Percentiles rank a stretch among this genome's conserved stretches.
These are phyloP conservation scores for Telmatochromis brachygnathus DNA, from an alignment of 2,113 vertebrate species.

Conservation along the genomic window DNA sequence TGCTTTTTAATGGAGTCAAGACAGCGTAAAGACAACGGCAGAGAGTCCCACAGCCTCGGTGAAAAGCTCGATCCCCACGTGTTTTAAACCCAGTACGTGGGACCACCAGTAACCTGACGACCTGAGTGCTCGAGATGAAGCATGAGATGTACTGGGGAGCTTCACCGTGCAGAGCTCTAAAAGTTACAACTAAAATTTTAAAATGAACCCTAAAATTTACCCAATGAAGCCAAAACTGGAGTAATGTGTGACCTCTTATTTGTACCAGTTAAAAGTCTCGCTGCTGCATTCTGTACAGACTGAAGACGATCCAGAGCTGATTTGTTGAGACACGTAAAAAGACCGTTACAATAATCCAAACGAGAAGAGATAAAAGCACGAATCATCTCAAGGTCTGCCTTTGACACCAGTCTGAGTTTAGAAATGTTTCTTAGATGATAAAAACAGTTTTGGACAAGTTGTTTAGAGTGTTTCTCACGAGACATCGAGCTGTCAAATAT, in stretches of 20 bases:
- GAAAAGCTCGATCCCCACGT: rapidly evolving
- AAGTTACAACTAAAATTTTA: no score
- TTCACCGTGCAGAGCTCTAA: no score
- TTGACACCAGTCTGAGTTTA: background rate
- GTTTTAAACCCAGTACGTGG: rapidly evolving
- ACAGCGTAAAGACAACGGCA: background rate
- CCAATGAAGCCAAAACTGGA: background rate
- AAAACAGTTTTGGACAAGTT: rapidly evolving
- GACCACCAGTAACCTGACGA: background rate
- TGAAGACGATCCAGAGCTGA: rapidly evolving
- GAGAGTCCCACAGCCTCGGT: rapidly evolving
- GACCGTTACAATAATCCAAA: background rate
- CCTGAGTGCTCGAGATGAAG: background rate
- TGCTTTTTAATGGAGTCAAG: background rate
- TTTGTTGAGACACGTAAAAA: rapidly evolving
- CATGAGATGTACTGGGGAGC: background rate
- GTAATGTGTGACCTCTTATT: rapidly evolving
- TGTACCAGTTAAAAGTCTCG: rapidly evolving
- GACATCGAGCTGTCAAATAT: rapidly evolving
- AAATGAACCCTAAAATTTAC: background rate
- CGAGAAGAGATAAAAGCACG: rapidly evolving
- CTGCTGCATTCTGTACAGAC: rapidly evolving
- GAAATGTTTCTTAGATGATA: background rate
- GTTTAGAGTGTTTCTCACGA: rapidly evolving
- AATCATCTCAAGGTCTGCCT: rapidly evolving